Conservation (phyloP, 2,113 vertebrate species). For the Dicentrarchus labrax region DNA sequence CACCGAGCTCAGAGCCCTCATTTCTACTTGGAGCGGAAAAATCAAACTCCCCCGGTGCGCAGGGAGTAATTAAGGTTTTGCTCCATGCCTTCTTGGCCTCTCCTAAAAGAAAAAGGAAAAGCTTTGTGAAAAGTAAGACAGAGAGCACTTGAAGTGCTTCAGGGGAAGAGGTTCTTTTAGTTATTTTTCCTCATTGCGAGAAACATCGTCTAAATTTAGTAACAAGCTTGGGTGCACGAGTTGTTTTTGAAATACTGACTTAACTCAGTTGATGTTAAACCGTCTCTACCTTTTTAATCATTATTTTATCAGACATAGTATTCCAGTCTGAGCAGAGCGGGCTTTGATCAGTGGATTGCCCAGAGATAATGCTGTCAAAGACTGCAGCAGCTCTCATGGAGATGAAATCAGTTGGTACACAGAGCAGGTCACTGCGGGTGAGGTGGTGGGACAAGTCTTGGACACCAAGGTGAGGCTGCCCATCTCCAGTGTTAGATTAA, state of each 20-base stretch:
- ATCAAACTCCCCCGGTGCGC: conserved; percentile 78
- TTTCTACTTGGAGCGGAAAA: conserved; percentile 75
- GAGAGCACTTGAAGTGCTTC: conserved; percentile 37
- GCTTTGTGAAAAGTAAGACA: conserved; percentile 49
- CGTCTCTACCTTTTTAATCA: conserved; percentile 19
- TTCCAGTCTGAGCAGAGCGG: conserved; percentile 24
- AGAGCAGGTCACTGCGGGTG: conserved; percentile 35
- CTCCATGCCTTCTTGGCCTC: conserved; percentile 74
- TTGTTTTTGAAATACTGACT: conserved; percentile 28
- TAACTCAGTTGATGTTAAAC: conserved; percentile 6
- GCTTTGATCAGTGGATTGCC: conserved; percentile 55
- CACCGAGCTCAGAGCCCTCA: conserved; percentile 47
- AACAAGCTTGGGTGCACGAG: background rate
- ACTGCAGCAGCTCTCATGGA: conserved; percentile 48
- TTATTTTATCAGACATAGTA: conserved; percentile 37
- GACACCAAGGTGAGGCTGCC: conserved; percentile 56
- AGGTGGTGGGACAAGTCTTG: conserved; percentile 47
- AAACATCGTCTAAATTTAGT: conserved; percentile 36
- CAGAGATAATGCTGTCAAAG: conserved; percentile 54
- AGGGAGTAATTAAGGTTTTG: conserved; percentile 82
- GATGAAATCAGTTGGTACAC: conserved; percentile 52
- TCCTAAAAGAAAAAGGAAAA: conserved; percentile 53
- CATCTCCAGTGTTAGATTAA: conserved; percentile 28
- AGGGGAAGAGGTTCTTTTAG: background rate
- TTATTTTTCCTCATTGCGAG: conserved; percentile 12